Base-by-base conservation (phyloP, 2,888 invertebrate genomes). In the Chrysopilus asiliformis region DNA sequence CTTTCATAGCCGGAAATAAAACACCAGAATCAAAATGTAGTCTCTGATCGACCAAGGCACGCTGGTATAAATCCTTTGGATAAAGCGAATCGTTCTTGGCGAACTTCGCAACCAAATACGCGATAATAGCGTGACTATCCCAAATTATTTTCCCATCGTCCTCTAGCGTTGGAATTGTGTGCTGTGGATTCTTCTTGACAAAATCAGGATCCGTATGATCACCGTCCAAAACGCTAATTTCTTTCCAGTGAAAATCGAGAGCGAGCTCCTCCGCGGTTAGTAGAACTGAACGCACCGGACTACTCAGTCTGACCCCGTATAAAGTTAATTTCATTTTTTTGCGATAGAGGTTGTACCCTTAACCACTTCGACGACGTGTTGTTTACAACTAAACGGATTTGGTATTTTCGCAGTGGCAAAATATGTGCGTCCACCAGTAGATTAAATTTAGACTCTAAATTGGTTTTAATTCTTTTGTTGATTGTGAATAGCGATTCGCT, bases 141-240 rank as follows among this genome's bases (percentile, higher is more conserved):
- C 49, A 48, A 18, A 53, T 38, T 7, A 24, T 44, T 9, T 43
- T 36, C 1, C 43, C 50, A 20, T 46, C 43, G 37, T 53, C 52
- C 10, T 51, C 47, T 14, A 47, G 22, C n/a, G 38, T 40, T 4
- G 47, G 48, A 7, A 47, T 28, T 2, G 57, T 55, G 19, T 53
- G 55, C 36, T 53, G 53, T 0, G 48, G 59, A 46, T 59, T 60
- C 40, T 52, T 60, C 32, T 53, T 45, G 2, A 51, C 14, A 22
- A 40, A 58, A 15, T 50, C 53, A 27, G 45, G 43, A 1, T 44
- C 41, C 1, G 39, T 33, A 8, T 57, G 46, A 25, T 54, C 54
- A 6, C 41, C 40, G 1, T 18, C 26, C 4, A 43, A 16, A 1
- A 49, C 10, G 18, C 51, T 45, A 9, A 53, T 39, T 18, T 41